phyloP scores from a whole-genome alignment of 2,888 invertebrate species.

The Ernsta delagoae region DNA sequence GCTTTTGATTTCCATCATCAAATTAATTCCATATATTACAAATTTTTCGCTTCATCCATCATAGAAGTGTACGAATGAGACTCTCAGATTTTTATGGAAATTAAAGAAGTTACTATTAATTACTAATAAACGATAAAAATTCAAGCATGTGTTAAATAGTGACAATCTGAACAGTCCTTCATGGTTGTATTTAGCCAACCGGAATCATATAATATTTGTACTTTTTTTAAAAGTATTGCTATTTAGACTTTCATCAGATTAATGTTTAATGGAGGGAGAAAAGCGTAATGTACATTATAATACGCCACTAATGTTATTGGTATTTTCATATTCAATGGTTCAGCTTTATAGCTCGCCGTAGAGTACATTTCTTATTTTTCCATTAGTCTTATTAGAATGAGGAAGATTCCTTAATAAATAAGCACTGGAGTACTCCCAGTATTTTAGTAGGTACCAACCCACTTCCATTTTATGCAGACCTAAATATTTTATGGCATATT shows the following conservation, averaged over 20 bases:
- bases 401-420: slow-evolving; percentile 26
- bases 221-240: not conserved
- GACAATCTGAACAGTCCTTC: too few species aligned
- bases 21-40: slow-evolving; percentile 54
- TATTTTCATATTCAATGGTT: slow-evolving; percentile 21
- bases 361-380: slow-evolving; percentile 18
- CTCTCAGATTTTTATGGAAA: not conserved
- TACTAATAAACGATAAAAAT: too few species aligned
- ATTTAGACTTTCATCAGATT: not conserved
- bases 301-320: slow-evolving; percentile 15
- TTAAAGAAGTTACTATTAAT: too few species aligned
- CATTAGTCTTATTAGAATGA: slow-evolving; percentile 35
- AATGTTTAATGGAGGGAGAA: not conserved
- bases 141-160: too few species aligned
- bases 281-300: not conserved
- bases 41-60: slow-evolving; percentile 23
- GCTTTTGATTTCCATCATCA: slow-evolving; percentile 55
- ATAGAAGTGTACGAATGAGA: slow-evolving; percentile 21
- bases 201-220: too few species aligned
- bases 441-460: not conserved
- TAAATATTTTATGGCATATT: slow-evolving; percentile 37
- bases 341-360: slow-evolving; percentile 6
- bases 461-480: slow-evolving; percentile 26
- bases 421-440: slow-evolving; percentile 25
- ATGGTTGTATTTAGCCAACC: too few species aligned